phyloP scores from a whole-genome alignment of 2,797 vertebrate species.

The Rhinichthys osculus region DNA sequence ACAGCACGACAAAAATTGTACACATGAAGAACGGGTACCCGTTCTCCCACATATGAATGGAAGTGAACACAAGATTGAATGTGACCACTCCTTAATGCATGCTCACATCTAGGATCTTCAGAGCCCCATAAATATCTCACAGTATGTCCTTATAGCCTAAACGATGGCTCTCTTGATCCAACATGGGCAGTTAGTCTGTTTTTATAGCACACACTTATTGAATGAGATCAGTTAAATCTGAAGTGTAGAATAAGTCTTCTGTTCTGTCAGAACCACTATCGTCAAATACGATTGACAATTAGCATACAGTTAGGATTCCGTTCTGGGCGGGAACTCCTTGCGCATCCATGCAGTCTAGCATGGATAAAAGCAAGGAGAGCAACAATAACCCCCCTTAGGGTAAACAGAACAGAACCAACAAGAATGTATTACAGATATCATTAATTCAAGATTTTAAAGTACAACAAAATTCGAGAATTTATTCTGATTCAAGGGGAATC shows the following conservation, averaged over 20 bases:
- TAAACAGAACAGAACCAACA: too few species aligned
- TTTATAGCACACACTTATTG: not conserved
- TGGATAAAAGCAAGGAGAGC: too few species aligned
- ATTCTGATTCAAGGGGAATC: too few species aligned
- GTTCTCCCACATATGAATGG: not conserved
- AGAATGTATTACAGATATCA: too few species aligned
- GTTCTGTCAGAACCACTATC: too few species aligned
- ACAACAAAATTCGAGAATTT: too few species aligned
- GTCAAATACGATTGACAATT: too few species aligned
- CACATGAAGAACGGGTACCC: not conserved
- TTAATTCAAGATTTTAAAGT: too few species aligned
- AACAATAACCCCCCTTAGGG: too few species aligned
- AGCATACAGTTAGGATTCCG: too few species aligned
- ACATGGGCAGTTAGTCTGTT: constrained; percentile 6
- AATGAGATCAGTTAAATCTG: not conserved
- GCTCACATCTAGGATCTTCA: constrained; percentile 16
- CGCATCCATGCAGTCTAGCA: too few species aligned
- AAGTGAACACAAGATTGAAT: not conserved
- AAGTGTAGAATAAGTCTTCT: not conserved
- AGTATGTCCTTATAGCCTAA: not conserved
- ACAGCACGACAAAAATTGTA: not conserved
- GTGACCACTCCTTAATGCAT: not conserved
- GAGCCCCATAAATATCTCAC: not conserved
- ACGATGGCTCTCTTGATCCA: not conserved
- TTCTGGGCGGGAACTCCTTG: too few species aligned